Percentiles rank a stretch among this genome's conserved stretches.
These are phyloP conservation scores for Microcebus ravelobensis DNA, from an alignment of 2,113 vertebrate genomes.

Conservation along the genomic window DNA sequence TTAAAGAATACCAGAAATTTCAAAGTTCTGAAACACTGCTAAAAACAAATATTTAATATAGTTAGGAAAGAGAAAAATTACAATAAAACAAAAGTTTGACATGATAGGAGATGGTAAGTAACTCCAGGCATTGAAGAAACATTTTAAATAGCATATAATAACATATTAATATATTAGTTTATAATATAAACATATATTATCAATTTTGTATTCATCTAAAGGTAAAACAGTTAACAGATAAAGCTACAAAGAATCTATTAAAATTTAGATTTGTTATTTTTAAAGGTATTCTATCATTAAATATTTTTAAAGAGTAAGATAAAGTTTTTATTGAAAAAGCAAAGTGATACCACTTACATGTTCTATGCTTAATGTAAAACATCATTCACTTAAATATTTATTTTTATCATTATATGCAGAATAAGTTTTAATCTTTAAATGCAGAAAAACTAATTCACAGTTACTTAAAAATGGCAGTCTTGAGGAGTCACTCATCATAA, in stretches of 20 bases:
- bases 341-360: neutral
- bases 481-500: neutral
- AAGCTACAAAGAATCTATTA: neutral
- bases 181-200: neutral
- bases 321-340: neutral
- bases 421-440: neutral
- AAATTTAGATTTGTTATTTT: neutral
- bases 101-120: neutral
- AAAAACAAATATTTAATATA: conserved; percentile 46
- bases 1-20: conserved; percentile 45
- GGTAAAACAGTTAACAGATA: neutral
- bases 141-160: neutral
- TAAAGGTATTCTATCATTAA: neutral
- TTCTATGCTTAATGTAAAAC: neutral
- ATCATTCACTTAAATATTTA: neutral
- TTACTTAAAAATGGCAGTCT: neutral
- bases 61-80: conserved; percentile 47
- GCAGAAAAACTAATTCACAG: neutral
- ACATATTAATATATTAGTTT: no score
- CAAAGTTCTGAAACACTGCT: conserved; percentile 47
- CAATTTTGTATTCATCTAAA: neutral
- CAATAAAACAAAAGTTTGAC: neutral
- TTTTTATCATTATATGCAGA: neutral
- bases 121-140: neutral
- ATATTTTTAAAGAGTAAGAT: neutral